Evolutionary conservation across 2,888 invertebrate genomes (phyloP).

Genomic region (Phragmatobia fuliginosa): DNA sequence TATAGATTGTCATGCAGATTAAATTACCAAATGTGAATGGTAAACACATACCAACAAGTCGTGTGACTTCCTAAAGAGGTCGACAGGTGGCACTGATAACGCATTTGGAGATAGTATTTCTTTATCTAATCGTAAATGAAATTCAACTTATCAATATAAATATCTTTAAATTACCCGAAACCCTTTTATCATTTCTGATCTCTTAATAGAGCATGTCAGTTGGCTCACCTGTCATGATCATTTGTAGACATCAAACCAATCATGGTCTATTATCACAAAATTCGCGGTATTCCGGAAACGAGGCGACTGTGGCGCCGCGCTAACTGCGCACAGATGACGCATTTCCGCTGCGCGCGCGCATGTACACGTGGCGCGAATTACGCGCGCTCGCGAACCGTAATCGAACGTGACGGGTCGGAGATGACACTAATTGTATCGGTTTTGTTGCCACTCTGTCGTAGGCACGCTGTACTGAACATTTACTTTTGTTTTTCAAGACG

Average conservation of each 20-base stretch:
- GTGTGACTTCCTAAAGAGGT: not conserved
- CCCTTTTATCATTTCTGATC: slow-evolving; percentile 26
- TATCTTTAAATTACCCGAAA: not conserved
- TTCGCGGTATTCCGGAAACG: slow-evolving; percentile 55
- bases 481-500: slow-evolving; percentile 7
- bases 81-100: not conserved
- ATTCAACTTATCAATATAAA: not conserved
- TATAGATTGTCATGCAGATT: not conserved
- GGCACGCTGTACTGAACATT: slow-evolving; percentile 4
- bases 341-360: slow-evolving; percentile 51
- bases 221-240: slow-evolving; percentile 9
- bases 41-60: not conserved
- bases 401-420: slow-evolving; percentile 58
- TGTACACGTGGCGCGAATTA: slow-evolving; percentile 63
- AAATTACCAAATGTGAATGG: not conserved
- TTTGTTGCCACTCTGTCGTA: slow-evolving; percentile 27
- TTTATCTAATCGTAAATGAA: not conserved
- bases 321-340: slow-evolving; percentile 58
- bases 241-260: slow-evolving; percentile 40
- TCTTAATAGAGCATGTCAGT: slow-evolving; percentile 17
- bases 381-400: slow-evolving; percentile 62
- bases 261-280: slow-evolving; percentile 33
- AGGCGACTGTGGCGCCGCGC: slow-evolving; percentile 60
- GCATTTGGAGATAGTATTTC: not conserved
- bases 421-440: slow-evolving; percentile 46